phyloP scores from a whole-genome alignment of 2,888 invertebrate species.

The Lasioglossum villosulum region DNA sequence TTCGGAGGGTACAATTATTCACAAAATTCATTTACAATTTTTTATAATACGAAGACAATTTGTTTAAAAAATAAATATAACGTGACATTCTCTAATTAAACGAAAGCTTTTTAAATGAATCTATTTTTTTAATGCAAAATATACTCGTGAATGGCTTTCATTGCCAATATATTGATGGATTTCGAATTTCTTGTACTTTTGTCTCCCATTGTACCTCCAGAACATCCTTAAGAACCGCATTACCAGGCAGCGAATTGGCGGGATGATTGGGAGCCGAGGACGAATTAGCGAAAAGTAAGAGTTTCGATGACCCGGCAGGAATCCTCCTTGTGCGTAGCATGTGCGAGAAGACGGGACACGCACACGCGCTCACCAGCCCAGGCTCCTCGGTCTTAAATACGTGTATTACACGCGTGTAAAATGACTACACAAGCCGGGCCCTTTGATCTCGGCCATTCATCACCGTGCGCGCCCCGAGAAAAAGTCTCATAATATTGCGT shows the following conservation, averaged over 20 bases:
- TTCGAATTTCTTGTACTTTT: too few relatives aligned
- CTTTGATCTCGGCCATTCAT: slow-evolving; percentile 84
- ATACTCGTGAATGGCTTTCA: too few relatives aligned
- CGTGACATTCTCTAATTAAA: too few relatives aligned
- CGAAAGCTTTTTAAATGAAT: too few relatives aligned
- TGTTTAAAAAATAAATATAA: too few relatives aligned
- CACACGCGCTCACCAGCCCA: neutral
- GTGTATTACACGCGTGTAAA: slow-evolving; percentile 84
- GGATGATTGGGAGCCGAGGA: neutral
- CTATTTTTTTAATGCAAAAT: too few relatives aligned
- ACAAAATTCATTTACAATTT: too few relatives aligned
- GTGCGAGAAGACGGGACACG: slow-evolving; percentile 20
- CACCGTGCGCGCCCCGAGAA: slow-evolving; percentile 77
- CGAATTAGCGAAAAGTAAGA: slow-evolving; percentile 33
- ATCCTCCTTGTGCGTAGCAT: slow-evolving; percentile 40
- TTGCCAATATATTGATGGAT: too few relatives aligned
- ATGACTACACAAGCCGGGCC: slow-evolving; percentile 79
- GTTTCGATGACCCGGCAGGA: slow-evolving; percentile 25
- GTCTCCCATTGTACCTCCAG: too few relatives aligned
- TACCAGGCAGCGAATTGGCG: neutral
- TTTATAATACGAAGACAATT: too few relatives aligned
- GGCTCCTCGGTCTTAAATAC: slow-evolving; percentile 70
- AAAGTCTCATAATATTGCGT: slow-evolving; percentile 82
- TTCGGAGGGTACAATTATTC: too few relatives aligned
- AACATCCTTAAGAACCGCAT: neutral